These are phyloP conservation scores for Coreoperca whiteheadi DNA, from an alignment of 2,113 vertebrate species.

Conservation along the genomic window DNA sequence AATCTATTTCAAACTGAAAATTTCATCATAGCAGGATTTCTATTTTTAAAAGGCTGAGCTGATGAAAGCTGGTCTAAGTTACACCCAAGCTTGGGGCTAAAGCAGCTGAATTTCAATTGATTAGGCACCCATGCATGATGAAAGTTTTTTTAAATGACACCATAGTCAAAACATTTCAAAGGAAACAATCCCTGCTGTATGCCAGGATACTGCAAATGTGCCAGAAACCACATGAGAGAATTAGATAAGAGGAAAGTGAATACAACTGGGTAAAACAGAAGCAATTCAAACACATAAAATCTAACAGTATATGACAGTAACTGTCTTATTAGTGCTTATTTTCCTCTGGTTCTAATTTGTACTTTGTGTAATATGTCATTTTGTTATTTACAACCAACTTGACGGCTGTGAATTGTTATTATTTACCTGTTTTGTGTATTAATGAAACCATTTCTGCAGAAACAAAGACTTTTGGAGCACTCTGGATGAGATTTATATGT, in stretches of 20 bases:
- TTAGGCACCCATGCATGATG: conserved; percentile 74
- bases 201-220: conserved; percentile 68
- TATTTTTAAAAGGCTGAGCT: conserved; percentile 71
- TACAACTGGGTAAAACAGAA: conserved; percentile 49
- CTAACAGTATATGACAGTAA: conserved; percentile 70
- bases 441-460: conserved; percentile 35
- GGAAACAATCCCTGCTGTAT: conserved; percentile 67
- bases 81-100: conserved; percentile 65
- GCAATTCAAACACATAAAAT: conserved; percentile 60
- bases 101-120: conserved; percentile 77
- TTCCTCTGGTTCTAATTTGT: conserved; percentile 70
- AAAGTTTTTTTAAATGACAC: conserved; percentile 79
- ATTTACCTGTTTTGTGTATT: conserved; percentile 42
- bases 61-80: conserved; percentile 76
- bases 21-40: conserved; percentile 67
- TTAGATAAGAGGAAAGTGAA: conserved; percentile 66
- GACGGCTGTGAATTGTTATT: conserved; percentile 44
- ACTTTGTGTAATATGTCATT: conserved; percentile 62
- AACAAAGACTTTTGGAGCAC: conserved; percentile 40
- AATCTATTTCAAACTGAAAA: conserved; percentile 71
- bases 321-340: conserved; percentile 68
- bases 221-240: conserved; percentile 75
- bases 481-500: background rate
- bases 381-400: conserved; percentile 60
- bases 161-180: conserved; percentile 78